Evolutionary conservation across 2,797 vertebrate genomes (phyloP), one percentile per base, ranked within the genome.

Genomic region (Benthosema pterotum): DNA sequence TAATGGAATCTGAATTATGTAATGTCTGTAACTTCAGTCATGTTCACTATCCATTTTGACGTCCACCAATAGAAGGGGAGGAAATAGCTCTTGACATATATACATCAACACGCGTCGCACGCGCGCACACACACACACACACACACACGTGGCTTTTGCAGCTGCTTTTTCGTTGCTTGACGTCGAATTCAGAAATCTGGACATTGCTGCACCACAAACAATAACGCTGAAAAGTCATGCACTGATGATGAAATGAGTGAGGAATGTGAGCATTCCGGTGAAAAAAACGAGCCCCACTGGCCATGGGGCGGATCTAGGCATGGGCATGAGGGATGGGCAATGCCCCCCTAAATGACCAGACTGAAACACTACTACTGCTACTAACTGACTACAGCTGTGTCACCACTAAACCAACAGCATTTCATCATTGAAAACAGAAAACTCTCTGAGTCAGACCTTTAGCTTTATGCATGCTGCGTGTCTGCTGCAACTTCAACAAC

Each of bases 161-260:
- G 70, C 77, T 76, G 67, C 51, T 73, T 52, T n/a, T 47, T 70
- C 56, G 67, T 71, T 70, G 72, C 75, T 60, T 47, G 49, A 52
- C 32, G 11, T 42, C 60, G 63, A 53, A 66, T 69, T 69, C 56
- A 65, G 61, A 32, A 57, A 32, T 65, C 67, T 71, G 56, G 67
- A 65, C 57, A 62, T 54, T n/a, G 67, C 57, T 58, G 15, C 50
- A 47, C 46, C 11, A n/a, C n/a, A 50, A 63, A 73, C 73, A 76
- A 67, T 65, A 57, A n/a, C 17, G 51, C 16, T 61, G 28, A 52
- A 67, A 43, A 22, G 2, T 47, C 28, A 15, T 4, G 11, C 50
- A 43, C 57, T 1, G 43, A 52, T 65, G 63, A 70, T 67, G 75
- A 49, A 67, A 72, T 69, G 57, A 69, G 60, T 3, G 45, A 58